Evolutionary conservation across 2,113 vertebrate species (phyloP).

Genomic region (Myxocyprinus asiaticus): DNA sequence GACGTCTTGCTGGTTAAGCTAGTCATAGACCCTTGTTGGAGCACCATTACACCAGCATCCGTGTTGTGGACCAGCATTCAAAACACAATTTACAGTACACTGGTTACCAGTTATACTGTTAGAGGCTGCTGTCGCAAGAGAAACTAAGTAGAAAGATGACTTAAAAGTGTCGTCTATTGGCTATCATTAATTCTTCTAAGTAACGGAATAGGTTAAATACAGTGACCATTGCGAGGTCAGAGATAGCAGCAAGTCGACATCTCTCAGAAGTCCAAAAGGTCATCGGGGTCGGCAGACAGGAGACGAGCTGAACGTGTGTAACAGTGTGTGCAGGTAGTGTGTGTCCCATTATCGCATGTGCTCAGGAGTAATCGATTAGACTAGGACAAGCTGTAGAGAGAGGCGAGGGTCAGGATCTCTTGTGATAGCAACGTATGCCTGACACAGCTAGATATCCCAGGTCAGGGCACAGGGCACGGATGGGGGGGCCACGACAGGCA

Average conservation of each 20-base stretch:
- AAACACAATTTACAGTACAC: too few relatives aligned
- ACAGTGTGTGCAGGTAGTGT: slow-evolving; percentile 29
- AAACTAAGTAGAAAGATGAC: not conserved
- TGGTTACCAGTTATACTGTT: too few relatives aligned
- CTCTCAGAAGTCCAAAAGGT: slow-evolving; percentile 39
- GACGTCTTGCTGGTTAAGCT: too few relatives aligned
- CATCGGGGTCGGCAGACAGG: slow-evolving; percentile 36
- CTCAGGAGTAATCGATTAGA: slow-evolving; percentile 47
- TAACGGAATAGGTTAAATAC: slow-evolving; percentile 15
- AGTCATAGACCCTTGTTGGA: too few relatives aligned
- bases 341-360: slow-evolving; percentile 40
- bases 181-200: slow-evolving; percentile 29
- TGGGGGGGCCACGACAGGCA: not conserved
- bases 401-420: slow-evolving; percentile 50
- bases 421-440: slow-evolving; percentile 26
- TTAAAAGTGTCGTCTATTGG: not conserved
- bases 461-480: slow-evolving; percentile 34
- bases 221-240: slow-evolving; percentile 32
- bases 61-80: too few relatives aligned
- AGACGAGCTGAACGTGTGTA: slow-evolving; percentile 35
- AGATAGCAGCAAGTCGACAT: slow-evolving; percentile 13
- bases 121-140: too few relatives aligned
- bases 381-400: slow-evolving; percentile 52
- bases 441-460: slow-evolving; percentile 50
- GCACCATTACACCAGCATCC: too few relatives aligned